These are phyloP conservation scores for Colaptes auratus DNA, from an alignment of 2,113 vertebrate species.

Conservation along the genomic window DNA sequence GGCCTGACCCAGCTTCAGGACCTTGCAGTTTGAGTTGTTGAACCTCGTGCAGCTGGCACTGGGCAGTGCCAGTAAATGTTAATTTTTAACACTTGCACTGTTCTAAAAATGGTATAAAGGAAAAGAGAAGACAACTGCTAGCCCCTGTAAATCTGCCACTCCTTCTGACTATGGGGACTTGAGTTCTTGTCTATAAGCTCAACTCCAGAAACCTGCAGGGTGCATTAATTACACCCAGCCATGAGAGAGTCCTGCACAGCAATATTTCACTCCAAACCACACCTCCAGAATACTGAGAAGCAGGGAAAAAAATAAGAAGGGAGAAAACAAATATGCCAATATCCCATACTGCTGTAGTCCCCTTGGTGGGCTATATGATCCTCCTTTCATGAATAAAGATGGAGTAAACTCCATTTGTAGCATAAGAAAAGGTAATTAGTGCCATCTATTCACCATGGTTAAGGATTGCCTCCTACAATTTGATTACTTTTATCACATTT, in stretches of 20 bases:
- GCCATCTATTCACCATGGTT: slow-evolving; percentile 93
- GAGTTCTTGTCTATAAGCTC: background rate
- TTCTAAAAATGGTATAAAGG: background rate
- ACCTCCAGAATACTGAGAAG: slow-evolving; percentile 70
- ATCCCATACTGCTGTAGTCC: slow-evolving; percentile 71
- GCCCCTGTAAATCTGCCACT: background rate
- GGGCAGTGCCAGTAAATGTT: background rate
- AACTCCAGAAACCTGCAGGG: slow-evolving; percentile 20
- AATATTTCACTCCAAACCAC: slow-evolving; percentile 65
- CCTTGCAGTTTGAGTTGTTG: background rate
- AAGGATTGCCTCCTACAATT: slow-evolving; percentile 90
- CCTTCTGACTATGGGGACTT: background rate
- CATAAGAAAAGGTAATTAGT: slow-evolving; percentile 96
- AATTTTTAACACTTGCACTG: background rate
- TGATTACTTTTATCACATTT: slow-evolving; percentile 97
- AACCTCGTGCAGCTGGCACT: background rate
- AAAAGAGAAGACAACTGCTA: background rate
- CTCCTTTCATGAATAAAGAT: slow-evolving; percentile 91
- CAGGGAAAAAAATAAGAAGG: slow-evolving; percentile 46
- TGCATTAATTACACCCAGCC: slow-evolving; percentile 59
- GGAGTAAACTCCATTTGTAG: slow-evolving; percentile 86
- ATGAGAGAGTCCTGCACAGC: slow-evolving; percentile 15
- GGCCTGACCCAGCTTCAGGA: too few species aligned
- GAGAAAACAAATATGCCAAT: slow-evolving; percentile 75
- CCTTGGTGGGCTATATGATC: slow-evolving; percentile 75